Conservation (phyloP, 1,140 invertebrate species). For the Danaus plexippus region DNA sequence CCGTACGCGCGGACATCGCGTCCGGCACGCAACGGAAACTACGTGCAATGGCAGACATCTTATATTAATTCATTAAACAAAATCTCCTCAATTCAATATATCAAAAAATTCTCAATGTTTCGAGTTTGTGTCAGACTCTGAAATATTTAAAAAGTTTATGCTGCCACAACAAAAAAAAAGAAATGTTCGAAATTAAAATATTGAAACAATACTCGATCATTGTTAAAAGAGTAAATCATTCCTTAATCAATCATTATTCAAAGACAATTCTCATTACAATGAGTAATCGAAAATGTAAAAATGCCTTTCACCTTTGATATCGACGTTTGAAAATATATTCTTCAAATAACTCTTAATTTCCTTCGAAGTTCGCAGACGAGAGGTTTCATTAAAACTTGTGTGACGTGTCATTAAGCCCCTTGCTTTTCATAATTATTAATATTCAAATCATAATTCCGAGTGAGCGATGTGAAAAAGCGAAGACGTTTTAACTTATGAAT, state of each 20-base stretch:
- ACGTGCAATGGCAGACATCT: slow-evolving; percentile 18
- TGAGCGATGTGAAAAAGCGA: slow-evolving; percentile 58
- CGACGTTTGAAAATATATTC: slow-evolving; percentile 44
- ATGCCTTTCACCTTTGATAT: slow-evolving; percentile 1
- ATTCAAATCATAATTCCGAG: slow-evolving; percentile 65
- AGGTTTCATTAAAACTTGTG: slow-evolving; percentile 69
- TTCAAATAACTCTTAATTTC: slow-evolving; percentile 61
- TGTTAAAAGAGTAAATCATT: no score
- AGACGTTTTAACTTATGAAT: slow-evolving; percentile 64
- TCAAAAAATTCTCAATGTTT: no score
- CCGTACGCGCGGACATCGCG: slow-evolving; percentile 30
- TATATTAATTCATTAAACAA: background rate
- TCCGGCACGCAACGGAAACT: slow-evolving; percentile 62
- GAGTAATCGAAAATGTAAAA: no score
- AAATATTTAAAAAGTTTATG: background rate
- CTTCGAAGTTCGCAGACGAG: slow-evolving; percentile 50
- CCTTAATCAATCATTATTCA: no score
- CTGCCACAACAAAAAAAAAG: background rate
- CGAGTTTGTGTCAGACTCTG: no score
- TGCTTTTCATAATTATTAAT: slow-evolving; percentile 62
- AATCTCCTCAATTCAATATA: background rate
- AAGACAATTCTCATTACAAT: no score
- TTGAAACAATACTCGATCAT: no score
- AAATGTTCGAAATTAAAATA: no score
- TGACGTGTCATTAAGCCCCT: slow-evolving; percentile 68